phyloP scores from a whole-genome alignment of 2,888 invertebrate species.

The Plagodis pulveraria region DNA sequence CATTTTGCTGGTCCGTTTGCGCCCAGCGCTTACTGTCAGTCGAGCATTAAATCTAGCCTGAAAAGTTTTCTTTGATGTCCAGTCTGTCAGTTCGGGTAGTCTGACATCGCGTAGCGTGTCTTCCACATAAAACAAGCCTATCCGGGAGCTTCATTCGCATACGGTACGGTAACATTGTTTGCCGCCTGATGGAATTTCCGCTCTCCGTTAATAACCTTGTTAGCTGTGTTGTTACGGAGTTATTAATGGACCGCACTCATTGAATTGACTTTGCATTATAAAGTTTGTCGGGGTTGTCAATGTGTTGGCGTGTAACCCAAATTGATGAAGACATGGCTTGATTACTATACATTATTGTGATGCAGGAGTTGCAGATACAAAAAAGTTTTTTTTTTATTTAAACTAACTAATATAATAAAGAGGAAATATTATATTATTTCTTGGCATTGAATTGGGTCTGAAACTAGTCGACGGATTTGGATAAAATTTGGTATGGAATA shows the following conservation, averaged over 20 bases:
- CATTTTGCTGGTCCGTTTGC: no score
- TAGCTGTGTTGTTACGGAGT: constrained; percentile 30
- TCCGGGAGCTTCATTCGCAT: background rate
- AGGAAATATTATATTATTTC: no score
- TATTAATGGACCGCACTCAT: constrained; percentile 31
- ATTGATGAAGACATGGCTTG: background rate
- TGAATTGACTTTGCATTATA: constrained; percentile 26
- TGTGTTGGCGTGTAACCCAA: background rate
- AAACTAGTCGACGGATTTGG: no score
- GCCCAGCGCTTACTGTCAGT: no score
- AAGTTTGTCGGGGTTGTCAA: constrained; percentile 26
- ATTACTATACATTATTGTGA: background rate
- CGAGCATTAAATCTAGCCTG: no score
- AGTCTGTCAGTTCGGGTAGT: background rate
- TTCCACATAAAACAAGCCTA: background rate
- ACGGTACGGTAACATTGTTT: constrained; percentile 32
- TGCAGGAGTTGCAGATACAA: no score
- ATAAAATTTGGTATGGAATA: no score
- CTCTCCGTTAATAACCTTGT: constrained; percentile 35
- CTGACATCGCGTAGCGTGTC: background rate
- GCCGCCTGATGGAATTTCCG: constrained; percentile 32
- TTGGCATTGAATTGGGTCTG: no score
- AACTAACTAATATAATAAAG: no score
- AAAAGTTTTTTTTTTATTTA: no score
- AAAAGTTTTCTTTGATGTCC: no score